These are phyloP conservation scores for Micrasema minimum DNA, from an alignment of 1,140 invertebrate species.

Conservation along the genomic window DNA sequence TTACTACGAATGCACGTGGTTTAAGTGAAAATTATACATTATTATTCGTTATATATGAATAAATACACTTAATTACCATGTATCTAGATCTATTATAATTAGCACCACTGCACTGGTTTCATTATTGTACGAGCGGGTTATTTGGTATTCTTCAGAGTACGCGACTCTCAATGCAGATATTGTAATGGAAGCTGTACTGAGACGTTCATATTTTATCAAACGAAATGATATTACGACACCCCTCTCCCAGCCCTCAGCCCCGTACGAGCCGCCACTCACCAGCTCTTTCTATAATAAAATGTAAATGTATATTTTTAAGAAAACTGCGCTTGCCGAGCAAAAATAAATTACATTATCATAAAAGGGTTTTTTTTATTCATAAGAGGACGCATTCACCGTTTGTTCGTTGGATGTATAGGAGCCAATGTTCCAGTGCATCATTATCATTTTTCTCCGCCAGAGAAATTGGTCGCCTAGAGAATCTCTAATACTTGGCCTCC, in stretches of 20 bases:
- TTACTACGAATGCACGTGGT: background rate
- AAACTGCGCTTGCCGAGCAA: conserved; percentile 48
- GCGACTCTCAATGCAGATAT: conserved; percentile 13
- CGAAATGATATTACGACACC: conserved; percentile 34
- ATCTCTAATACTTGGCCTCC: conserved; percentile 10
- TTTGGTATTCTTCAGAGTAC: conserved; percentile 1
- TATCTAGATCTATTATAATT: too few relatives aligned
- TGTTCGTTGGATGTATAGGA: conserved; percentile 24
- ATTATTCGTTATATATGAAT: too few relatives aligned
- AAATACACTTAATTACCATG: too few relatives aligned
- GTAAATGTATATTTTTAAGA: conserved; percentile 53
- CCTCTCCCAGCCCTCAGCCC: background rate
- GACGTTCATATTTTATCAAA: conserved; percentile 32
- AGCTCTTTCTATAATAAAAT: conserved; percentile 46
- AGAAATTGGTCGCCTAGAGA: conserved; percentile 23
- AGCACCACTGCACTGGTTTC: background rate
- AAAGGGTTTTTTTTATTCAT: conserved; percentile 52
- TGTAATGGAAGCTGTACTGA: conserved; percentile 15
- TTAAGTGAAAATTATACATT: too few relatives aligned
- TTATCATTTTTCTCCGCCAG: conserved; percentile 34
- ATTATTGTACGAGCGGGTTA: background rate
- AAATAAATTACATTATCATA: conserved; percentile 54
- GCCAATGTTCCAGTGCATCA: conserved; percentile 35
- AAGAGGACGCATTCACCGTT: conserved; percentile 40
- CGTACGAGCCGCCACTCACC: conserved; percentile 37